These are phyloP conservation scores for Brachylomia viminalis DNA, from an alignment of 2,888 invertebrate genomes.

Conservation along the genomic window DNA sequence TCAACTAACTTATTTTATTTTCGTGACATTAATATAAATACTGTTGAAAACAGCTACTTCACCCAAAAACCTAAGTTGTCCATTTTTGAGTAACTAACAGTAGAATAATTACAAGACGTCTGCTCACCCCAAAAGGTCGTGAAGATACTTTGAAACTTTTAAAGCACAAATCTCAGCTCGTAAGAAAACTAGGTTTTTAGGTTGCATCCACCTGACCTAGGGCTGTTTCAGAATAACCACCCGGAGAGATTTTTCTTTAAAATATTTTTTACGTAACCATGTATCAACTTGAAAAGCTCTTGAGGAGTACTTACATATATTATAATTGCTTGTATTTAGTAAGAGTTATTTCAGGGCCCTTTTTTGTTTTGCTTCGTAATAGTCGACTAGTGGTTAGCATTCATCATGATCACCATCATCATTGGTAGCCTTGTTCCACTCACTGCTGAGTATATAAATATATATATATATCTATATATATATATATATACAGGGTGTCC, in stretches of 20 bases:
- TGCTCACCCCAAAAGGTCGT: slow-evolving; percentile 4
- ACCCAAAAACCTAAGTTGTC: neutral
- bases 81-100: neutral
- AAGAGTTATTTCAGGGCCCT: neutral
- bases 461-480: too few species aligned
- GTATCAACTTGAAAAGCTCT: neutral
- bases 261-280: slow-evolving; percentile 25
- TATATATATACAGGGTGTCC: too few species aligned
- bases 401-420: too few species aligned
- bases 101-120: neutral
- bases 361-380: too few species aligned
- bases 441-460: too few species aligned
- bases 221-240: slow-evolving; percentile 46
- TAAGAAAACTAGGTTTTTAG: slow-evolving; percentile 72
- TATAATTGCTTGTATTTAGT: neutral
- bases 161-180: slow-evolving; percentile 63
- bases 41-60: neutral
- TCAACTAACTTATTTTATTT: neutral
- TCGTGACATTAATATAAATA: neutral
- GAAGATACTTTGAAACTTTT: slow-evolving; percentile 57
- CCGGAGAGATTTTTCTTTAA: slow-evolving; percentile 12
- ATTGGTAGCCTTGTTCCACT: too few species aligned
- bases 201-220: slow-evolving; percentile 64
- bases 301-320: neutral
- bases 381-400: too few species aligned